A percentile compares a stretch with the other conserved stretches of the same genome.
These are phyloP conservation scores for Protomyctophum bolini DNA, from an alignment of 2,113 vertebrate species.

Conservation along the genomic window DNA sequence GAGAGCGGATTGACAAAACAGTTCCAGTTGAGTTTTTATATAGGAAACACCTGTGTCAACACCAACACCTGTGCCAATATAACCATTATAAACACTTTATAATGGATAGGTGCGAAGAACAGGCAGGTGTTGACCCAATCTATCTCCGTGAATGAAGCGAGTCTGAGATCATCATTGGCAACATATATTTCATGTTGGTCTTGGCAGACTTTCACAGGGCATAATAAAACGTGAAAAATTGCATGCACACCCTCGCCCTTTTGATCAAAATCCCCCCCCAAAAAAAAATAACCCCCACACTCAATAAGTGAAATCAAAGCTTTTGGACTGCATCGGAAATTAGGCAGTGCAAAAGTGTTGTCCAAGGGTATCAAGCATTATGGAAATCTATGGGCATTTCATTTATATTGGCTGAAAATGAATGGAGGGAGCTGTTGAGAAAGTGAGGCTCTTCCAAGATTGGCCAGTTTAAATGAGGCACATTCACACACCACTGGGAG, in stretches of 20 bases:
- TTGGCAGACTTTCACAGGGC: constrained; percentile 51
- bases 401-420: constrained; percentile 65
- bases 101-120: constrained; percentile 38
- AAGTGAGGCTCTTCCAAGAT: constrained; percentile 53
- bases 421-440: constrained; percentile 61
- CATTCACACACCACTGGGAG: constrained; percentile 54
- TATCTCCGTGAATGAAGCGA: constrained; percentile 48
- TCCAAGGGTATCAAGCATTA: constrained; percentile 61
- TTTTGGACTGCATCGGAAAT: constrained; percentile 56
- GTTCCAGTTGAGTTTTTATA: constrained; percentile 34
- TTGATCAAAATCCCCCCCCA: constrained; percentile 58
- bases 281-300: constrained; percentile 52
- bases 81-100: constrained; percentile 40
- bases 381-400: constrained; percentile 64
- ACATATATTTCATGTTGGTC: constrained; percentile 42
- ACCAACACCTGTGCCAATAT: constrained; percentile 50
- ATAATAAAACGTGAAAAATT: constrained; percentile 53
- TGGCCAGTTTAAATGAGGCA: constrained; percentile 55
- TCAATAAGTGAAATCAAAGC: constrained; percentile 59
- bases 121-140: constrained; percentile 58
- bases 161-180: constrained; percentile 67
- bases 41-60: constrained; percentile 63
- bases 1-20: constrained; percentile 35
- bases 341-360: constrained; percentile 41
- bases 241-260: constrained; percentile 38